phyloP scores from a whole-genome alignment of 2,113 vertebrate species.

The Notechis scutatus region DNA sequence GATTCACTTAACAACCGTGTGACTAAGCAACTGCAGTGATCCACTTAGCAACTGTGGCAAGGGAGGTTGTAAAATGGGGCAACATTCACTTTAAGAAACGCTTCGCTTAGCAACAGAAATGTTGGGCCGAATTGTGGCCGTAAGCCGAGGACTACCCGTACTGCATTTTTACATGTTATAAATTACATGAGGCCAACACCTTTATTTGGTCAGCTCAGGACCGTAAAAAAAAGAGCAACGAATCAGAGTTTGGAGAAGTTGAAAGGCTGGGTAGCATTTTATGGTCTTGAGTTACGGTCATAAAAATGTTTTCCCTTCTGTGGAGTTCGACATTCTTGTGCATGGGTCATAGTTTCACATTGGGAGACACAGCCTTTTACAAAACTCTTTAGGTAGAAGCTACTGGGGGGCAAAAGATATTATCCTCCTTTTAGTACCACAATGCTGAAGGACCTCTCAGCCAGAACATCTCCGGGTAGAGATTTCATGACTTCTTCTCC shows the following conservation, averaged over 20 bases:
- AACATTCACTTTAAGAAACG: no score
- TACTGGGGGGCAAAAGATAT: background rate
- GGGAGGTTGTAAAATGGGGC: no score
- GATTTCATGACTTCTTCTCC: background rate
- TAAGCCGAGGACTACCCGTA: no score
- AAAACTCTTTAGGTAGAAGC: background rate
- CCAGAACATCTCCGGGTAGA: background rate
- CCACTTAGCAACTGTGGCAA: no score
- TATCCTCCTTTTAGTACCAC: background rate
- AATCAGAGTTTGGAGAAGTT: background rate
- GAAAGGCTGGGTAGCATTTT: background rate
- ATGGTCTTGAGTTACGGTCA: background rate
- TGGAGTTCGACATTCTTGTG: background rate
- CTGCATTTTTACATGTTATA: background rate
- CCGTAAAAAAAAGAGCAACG: background rate
- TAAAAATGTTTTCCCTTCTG: background rate
- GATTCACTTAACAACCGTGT: no score
- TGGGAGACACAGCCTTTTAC: background rate
- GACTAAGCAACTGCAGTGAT: no score
- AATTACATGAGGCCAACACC: background rate
- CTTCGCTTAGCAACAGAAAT: no score
- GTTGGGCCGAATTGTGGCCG: no score
- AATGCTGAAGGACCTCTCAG: background rate
- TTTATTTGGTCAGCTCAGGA: background rate
- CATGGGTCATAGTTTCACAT: background rate